Conservation (phyloP, 2,113 vertebrate genomes). For the Typhlomys cinereus region DNA sequence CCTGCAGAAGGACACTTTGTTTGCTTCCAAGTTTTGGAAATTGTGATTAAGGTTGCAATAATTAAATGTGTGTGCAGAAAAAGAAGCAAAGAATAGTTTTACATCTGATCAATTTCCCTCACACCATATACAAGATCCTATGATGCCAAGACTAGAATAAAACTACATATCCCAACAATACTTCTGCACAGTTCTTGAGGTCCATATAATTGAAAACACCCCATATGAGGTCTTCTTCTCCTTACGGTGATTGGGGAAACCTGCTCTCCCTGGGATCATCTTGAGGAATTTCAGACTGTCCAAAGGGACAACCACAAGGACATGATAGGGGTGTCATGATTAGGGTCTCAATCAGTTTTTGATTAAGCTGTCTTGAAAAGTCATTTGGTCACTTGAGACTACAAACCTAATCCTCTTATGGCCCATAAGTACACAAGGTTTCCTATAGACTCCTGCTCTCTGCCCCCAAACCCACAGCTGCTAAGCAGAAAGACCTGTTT, state of each 20-base stretch:
- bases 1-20: too few species aligned
- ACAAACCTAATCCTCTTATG: background rate
- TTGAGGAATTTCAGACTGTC: background rate
- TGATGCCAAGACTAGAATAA: background rate
- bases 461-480: rapidly evolving
- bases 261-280: background rate
- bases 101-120: rapidly evolving
- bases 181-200: background rate
- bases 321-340: rapidly evolving
- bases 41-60: too few species aligned
- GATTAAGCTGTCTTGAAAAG: background rate
- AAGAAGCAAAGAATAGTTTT: too few species aligned
- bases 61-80: too few species aligned
- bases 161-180: rapidly evolving
- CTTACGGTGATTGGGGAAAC: background rate
- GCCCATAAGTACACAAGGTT: background rate
- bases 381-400: background rate
- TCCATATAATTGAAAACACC: background rate
- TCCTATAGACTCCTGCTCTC: background rate
- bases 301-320: background rate
- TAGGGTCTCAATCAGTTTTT: background rate
- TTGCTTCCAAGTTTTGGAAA: too few species aligned
- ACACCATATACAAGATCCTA: rapidly evolving
- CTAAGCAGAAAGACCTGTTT: background rate
- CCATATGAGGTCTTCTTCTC: background rate